These are phyloP conservation scores for Rhagonycha fulva DNA, from an alignment of 2,888 invertebrate species.

Conservation along the genomic window DNA sequence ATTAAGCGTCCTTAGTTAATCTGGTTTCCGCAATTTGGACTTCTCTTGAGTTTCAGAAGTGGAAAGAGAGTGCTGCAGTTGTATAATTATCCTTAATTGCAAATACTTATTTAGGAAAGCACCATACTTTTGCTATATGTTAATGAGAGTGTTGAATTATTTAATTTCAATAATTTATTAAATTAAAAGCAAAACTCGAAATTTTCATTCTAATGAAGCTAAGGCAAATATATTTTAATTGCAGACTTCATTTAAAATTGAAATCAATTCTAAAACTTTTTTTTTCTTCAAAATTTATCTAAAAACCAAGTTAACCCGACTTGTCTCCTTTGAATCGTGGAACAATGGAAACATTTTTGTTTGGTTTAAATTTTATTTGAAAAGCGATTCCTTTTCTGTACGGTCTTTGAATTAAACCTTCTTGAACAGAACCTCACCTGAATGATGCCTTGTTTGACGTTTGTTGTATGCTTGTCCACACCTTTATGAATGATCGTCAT, in stretches of 20 bases:
- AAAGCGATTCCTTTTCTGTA: neutral
- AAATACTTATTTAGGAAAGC: slow-evolving; percentile 41
- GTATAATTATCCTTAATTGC: slow-evolving; percentile 54
- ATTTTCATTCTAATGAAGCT: neutral
- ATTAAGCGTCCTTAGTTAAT: slow-evolving; percentile 53
- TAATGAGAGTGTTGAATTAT: slow-evolving; percentile 18
- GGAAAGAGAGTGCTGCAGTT: slow-evolving; percentile 43
- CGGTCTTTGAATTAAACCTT: slow-evolving; percentile 12
- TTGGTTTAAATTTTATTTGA: neutral
- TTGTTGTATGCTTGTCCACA: slow-evolving; percentile 52
- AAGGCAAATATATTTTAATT: neutral
- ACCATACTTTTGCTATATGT: slow-evolving; percentile 11
- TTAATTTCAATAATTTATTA: neutral
- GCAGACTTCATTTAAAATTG: neutral
- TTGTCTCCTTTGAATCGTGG: neutral
- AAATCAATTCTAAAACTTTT: neutral
- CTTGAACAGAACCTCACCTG: slow-evolving; percentile 28
- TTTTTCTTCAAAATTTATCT: neutral
- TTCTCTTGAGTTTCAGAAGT: slow-evolving; percentile 33
- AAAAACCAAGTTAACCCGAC: neutral
- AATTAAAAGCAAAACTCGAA: neutral
- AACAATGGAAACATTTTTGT: neutral
- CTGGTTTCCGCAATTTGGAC: slow-evolving; percentile 46
- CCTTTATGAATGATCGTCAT: slow-evolving; percentile 52
- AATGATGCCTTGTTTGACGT: slow-evolving; percentile 54